Evolutionary conservation across 2,888 invertebrate genomes (phyloP).

Genomic region (Eurois occulta): DNA sequence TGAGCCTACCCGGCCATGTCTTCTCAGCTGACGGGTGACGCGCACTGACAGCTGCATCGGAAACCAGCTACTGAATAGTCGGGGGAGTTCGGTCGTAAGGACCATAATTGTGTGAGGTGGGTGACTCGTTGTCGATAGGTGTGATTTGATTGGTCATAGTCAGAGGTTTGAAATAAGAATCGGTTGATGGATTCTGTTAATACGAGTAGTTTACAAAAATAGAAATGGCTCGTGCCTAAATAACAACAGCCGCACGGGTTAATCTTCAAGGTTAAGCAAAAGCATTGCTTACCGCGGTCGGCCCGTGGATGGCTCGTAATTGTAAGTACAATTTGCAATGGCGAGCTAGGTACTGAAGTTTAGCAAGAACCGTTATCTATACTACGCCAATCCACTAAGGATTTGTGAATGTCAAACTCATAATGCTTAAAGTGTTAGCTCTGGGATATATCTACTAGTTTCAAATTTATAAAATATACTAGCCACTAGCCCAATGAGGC

Average conservation of each 20-base stretch:
- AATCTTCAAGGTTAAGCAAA: too few relatives aligned
- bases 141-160: slow-evolving; percentile 18
- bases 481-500: too few relatives aligned
- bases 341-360: not conserved
- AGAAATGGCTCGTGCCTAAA: too few relatives aligned
- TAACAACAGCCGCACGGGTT: too few relatives aligned
- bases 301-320: too few relatives aligned
- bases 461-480: not conserved
- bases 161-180: slow-evolving; percentile 17
- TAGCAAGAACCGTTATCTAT: not conserved
- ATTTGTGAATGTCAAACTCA: not conserved
- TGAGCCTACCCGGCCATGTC: slow-evolving; percentile 50
- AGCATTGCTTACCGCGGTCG: too few relatives aligned
- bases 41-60: slow-evolving; percentile 59
- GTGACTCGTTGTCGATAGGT: slow-evolving; percentile 12
- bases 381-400: not conserved
- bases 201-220: too few relatives aligned
- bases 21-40: slow-evolving; percentile 51
- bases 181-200: not conserved
- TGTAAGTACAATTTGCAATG: not conserved
- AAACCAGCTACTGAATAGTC: slow-evolving; percentile 47
- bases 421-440: not conserved
- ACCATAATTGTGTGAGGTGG: slow-evolving; percentile 38
- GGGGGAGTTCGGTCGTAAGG: slow-evolving; percentile 27
- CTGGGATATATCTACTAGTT: not conserved